A percentile compares a stretch with the other conserved stretches of the same genome.
These are phyloP conservation scores for Phallusia fumigata DNA, from an alignment of 23 tunicate genomes.

Conservation along the genomic window DNA sequence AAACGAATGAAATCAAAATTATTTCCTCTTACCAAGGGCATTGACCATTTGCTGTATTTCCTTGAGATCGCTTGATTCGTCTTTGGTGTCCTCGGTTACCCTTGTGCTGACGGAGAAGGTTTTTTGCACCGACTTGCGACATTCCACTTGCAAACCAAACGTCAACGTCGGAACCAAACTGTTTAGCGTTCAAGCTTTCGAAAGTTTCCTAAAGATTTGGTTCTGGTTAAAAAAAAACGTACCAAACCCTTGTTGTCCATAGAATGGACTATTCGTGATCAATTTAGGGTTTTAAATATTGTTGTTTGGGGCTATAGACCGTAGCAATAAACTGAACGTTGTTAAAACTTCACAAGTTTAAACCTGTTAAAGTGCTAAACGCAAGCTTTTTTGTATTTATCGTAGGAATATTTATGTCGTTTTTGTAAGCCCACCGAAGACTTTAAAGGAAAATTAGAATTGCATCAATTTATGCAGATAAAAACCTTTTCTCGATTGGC, in stretches of 20 bases:
- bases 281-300: too few species aligned
- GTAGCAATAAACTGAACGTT: too few species aligned
- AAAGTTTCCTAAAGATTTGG: constrained; percentile 64
- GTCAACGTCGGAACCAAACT: constrained; percentile 61
- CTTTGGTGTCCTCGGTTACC: constrained; percentile 63
- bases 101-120: constrained; percentile 31
- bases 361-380: too few species aligned
- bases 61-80: constrained; percentile 65
- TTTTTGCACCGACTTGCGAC: constrained; percentile 49
- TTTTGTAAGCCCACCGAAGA: too few species aligned
- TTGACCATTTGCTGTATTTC: constrained; percentile 57
- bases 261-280: too few species aligned
- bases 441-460: too few species aligned
- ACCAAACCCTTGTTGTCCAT: too few species aligned
- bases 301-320: too few species aligned
- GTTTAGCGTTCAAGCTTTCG: constrained; percentile 67
- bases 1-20: neutral
- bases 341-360: too few species aligned
- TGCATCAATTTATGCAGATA: neutral
- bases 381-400: too few species aligned
- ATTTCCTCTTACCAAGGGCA: constrained; percentile 30
- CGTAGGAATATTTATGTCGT: too few species aligned
- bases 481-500: constrained; percentile 55
- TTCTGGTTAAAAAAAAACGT: too few species aligned
- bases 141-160: constrained; percentile 78